These are phyloP conservation scores for Coecobrya sp. DNA, from an alignment of 2,888 invertebrate species.

Conservation along the genomic window DNA sequence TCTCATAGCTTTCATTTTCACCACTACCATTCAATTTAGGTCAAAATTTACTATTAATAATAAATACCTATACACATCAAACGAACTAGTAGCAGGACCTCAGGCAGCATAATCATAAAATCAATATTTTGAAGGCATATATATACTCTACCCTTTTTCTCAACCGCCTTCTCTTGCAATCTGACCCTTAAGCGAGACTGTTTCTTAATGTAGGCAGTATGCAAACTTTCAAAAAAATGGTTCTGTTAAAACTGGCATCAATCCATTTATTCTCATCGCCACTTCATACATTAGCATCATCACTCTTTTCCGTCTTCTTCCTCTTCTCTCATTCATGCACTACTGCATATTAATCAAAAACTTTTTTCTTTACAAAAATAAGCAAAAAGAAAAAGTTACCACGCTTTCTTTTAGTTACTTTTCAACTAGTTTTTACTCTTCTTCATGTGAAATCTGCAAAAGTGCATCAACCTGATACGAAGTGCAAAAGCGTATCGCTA, in stretches of 20 bases:
- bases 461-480: slow-evolving; percentile 61
- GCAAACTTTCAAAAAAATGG: slow-evolving; percentile 17
- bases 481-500: slow-evolving; percentile 2
- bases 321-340: slow-evolving; percentile 20
- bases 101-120: slow-evolving; percentile 30
- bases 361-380: slow-evolving; percentile 6
- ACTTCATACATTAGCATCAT: slow-evolving; percentile 57
- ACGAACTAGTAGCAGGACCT: neutral
- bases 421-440: neutral
- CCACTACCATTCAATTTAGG: neutral
- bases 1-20: neutral
- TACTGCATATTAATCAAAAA: slow-evolving; percentile 67
- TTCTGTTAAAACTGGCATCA: slow-evolving; percentile 22
- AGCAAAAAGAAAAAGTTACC: slow-evolving; percentile 19
- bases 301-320: slow-evolving; percentile 1
- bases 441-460: slow-evolving; percentile 35
- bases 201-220: neutral
- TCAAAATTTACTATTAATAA: slow-evolving; percentile 12
- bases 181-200: neutral
- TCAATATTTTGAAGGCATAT: slow-evolving; percentile 25
- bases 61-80: neutral
- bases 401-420: slow-evolving; percentile 17
- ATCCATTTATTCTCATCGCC: slow-evolving; percentile 51
- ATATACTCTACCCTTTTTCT: neutral
- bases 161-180: neutral